These are phyloP conservation scores for Leucozona laternaria DNA, from an alignment of 2,888 invertebrate species.

Conservation along the genomic window DNA sequence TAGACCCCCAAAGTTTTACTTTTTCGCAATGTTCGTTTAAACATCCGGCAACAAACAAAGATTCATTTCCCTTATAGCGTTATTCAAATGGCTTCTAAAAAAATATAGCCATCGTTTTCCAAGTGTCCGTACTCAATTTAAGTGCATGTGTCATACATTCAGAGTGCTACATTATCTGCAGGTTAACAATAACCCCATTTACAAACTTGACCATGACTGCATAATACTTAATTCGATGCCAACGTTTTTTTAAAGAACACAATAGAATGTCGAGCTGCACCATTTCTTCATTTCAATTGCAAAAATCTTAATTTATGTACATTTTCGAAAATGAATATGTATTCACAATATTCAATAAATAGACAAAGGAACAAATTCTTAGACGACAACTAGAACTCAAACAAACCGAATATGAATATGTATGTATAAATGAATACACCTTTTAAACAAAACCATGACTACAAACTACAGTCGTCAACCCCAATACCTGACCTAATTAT, in stretches of 20 bases:
- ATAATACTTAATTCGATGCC: not conserved
- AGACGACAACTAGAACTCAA: conserved; percentile 15
- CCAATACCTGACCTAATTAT: conserved; percentile 67
- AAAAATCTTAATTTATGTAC: not conserved
- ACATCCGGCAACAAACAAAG: not conserved
- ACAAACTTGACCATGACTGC: conserved; percentile 33
- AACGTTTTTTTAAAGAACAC: not conserved
- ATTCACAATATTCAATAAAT: conserved; percentile 15
- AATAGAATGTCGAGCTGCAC: not conserved
- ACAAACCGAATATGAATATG: not conserved
- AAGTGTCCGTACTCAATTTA: not conserved
- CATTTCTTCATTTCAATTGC: not conserved
- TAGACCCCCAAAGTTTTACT: not conserved
- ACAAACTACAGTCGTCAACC: conserved; percentile 49
- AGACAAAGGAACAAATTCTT: conserved; percentile 8
- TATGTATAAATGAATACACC: conserved; percentile 8
- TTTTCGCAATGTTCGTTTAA: no score
- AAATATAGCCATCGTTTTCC: not conserved
- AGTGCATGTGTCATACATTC: not conserved
- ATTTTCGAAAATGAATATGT: not conserved
- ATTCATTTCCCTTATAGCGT: not conserved
- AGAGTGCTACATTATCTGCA: not conserved
- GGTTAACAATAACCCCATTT: not conserved
- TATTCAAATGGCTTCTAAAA: not conserved
- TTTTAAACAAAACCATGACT: conserved; percentile 39